These are phyloP conservation scores for Anastatus disparis DNA, from an alignment of 1,140 invertebrate genomes.

Conservation along the genomic window DNA sequence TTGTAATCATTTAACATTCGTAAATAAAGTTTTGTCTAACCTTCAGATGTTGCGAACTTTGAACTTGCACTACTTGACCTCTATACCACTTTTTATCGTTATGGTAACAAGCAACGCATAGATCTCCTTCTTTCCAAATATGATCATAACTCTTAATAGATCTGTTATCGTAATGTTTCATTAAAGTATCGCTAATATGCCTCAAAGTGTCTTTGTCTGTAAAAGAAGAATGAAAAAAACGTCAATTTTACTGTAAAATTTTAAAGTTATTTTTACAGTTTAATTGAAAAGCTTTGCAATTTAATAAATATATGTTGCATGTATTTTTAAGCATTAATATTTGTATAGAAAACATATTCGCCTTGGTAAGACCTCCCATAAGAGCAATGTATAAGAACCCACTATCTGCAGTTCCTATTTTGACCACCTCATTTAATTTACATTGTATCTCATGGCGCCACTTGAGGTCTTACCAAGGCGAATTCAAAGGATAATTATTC, in stretches of 20 bases:
- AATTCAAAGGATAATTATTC: too few relatives aligned
- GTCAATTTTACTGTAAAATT: background rate
- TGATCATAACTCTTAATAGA: constrained; percentile 62
- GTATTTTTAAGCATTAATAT: too few relatives aligned
- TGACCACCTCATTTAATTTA: too few relatives aligned
- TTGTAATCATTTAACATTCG: background rate
- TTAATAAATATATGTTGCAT: too few relatives aligned
- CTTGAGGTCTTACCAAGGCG: too few relatives aligned
- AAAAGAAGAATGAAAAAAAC: constrained; percentile 13
- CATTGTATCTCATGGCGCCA: too few relatives aligned
- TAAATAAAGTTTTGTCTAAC: constrained; percentile 45
- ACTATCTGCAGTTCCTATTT: too few relatives aligned
- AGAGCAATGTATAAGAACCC: too few relatives aligned
- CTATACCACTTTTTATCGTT: constrained; percentile 71
- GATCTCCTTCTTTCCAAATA: constrained; percentile 69
- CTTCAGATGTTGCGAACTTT: constrained; percentile 37
- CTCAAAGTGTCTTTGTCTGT: constrained; percentile 60
- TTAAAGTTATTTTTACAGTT: too few relatives aligned
- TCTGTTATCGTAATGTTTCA: constrained; percentile 63
- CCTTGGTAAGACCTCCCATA: too few relatives aligned
- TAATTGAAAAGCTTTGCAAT: background rate
- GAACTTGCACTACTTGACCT: constrained; percentile 55
- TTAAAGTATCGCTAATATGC: constrained; percentile 66
- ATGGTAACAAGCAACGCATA: constrained; percentile 73
- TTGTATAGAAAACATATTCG: too few relatives aligned